Evolutionary conservation across 2,113 vertebrate genomes (phyloP), one percentile per base, ranked within the genome.

Genomic region (Nycticryphes semicollaris): DNA sequence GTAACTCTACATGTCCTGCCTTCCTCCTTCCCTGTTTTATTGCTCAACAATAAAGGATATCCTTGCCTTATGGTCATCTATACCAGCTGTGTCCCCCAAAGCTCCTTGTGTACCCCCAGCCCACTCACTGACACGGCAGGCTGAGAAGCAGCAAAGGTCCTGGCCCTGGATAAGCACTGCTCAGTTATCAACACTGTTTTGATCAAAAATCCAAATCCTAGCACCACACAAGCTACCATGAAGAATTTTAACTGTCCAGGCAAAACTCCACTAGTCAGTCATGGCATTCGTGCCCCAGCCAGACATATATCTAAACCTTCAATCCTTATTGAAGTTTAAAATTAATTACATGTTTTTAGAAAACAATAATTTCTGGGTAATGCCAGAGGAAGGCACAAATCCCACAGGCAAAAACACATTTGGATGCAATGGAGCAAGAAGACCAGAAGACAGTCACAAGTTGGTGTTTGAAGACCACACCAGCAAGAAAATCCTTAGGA

Each of bases 71-170:
- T 14, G 23, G 39, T 25, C 30, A 68, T 24, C 20, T 45, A 15
- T 59, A 14, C 30, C 8, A 1, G 13, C 27, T 25, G 20, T n/a
- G 22, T 50, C 31, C 21, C 64, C 33, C 22, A 10, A 15, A 50
- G 5, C 5, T 66, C 16, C 41, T 53, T 54, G 10, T 41, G 19
- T 12, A 28, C 5, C 5, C 41, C 14, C 16, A 39, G 33, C 21
- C 25, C 60, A 1, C 39, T 27, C 1, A 0, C 53, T 54, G 8
- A 24, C 6, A 2, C 12, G 30, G 21, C 7, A 8, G 18, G 0
- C 3, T 2, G 4, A 74, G n/a, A 54, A 41, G 53, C 68, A 54
- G 14, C 59, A 3, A 10, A 10, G 4, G 5, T 2, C 19, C 10
- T 53, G 33, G 16, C 30, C 51, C 12, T 39, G 4, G 4, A 6